phyloP scores from a whole-genome alignment of 2,113 vertebrate genomes.

The Platysteira castanea region DNA sequence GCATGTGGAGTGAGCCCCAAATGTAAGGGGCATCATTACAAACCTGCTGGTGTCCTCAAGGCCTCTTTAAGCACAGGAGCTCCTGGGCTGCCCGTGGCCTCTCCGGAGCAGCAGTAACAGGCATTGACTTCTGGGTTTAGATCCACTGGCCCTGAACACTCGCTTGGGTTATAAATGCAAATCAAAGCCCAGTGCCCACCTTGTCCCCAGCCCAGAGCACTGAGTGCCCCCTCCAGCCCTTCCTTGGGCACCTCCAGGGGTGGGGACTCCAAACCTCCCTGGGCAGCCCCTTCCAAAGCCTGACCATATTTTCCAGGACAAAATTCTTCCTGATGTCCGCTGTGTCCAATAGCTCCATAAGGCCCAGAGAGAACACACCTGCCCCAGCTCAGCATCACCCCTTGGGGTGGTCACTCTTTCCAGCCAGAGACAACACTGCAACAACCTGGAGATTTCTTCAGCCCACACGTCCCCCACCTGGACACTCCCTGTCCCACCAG shows the following conservation, averaged over 20 bases:
- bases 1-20: neutral
- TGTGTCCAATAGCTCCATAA: rapidly evolving
- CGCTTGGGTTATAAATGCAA: neutral
- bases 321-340: neutral
- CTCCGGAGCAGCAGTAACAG: neutral
- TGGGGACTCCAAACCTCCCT: neutral
- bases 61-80: neutral
- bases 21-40: neutral
- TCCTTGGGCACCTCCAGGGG: neutral
- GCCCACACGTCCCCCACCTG: neutral
- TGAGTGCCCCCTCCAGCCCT: neutral
- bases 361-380: rapidly evolving
- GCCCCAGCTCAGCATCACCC: neutral
- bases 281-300: neutral
- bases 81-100: neutral
- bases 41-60: neutral
- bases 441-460: neutral
- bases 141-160: neutral
- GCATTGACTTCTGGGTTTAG: neutral
- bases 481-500: neutral
- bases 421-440: neutral
- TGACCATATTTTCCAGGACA: neutral
- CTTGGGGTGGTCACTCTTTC: neutral
- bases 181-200: neutral
- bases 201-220: neutral